A percentile compares a stretch with the other conserved stretches of the same genome.
Conservation (phyloP, 2,888 invertebrate genomes). For the Harpagoxenus sublaevis region DNA sequence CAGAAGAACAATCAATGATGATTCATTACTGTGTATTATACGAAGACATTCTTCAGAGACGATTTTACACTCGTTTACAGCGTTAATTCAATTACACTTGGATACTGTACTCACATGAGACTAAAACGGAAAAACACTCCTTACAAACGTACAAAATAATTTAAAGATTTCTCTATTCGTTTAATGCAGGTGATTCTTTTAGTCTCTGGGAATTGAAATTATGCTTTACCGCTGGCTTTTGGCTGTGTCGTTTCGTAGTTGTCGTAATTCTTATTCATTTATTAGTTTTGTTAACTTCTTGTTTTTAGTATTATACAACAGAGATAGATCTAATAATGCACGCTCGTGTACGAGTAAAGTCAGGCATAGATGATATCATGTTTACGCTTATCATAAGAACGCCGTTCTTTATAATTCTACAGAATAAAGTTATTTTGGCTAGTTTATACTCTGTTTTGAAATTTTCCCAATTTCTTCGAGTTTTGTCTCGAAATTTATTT, state of each 20-base stretch:
- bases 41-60: background rate
- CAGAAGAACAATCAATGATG: background rate
- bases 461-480: too few species aligned
- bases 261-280: background rate
- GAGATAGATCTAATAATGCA: background rate
- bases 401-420: background rate
- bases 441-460: background rate
- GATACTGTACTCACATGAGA: background rate
- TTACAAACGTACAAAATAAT: constrained; percentile 1
- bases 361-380: background rate
- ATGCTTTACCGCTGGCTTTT: background rate
- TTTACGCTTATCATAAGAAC: background rate
- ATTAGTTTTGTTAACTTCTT: background rate
- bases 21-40: background rate
- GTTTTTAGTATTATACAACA: constrained; percentile 12
- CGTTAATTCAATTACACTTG: background rate
- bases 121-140: background rate
- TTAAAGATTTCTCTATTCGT: background rate
- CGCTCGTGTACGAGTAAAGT: background rate
- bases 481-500: background rate
- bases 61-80: background rate
- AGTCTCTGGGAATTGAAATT: background rate
- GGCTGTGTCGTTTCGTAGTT: constrained; percentile 3
- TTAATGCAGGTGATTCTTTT: background rate
- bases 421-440: constrained; percentile 34